Percentiles rank a stretch among this genome's conserved stretches.
Conservation (phyloP, 1,140 invertebrate genomes). For the Dinothrombium tinctorium region DNA sequence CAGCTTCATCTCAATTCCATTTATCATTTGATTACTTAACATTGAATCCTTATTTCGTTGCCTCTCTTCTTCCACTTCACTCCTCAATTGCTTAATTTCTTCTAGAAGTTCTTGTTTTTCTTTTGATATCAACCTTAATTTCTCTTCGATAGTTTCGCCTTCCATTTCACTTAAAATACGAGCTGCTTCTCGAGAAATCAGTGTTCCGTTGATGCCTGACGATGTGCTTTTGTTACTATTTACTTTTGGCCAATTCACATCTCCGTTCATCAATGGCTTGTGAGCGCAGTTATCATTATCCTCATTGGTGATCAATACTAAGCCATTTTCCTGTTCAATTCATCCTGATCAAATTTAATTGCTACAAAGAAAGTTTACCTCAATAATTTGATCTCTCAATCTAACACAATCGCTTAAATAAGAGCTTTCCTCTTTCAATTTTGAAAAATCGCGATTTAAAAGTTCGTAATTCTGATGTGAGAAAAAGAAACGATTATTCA, state of each 20-base stretch:
- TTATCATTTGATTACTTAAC: too few species aligned
- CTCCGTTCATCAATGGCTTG: too few species aligned
- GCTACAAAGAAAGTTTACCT: constrained; percentile 29
- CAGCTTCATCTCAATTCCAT: constrained; percentile 13
- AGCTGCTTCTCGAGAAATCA: not conserved
- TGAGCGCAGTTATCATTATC: too few species aligned
- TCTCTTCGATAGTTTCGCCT: constrained; percentile 3
- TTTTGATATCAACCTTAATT: constrained; percentile 1
- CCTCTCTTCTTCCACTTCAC: constrained; percentile 15
- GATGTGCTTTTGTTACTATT: too few species aligned
- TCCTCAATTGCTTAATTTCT: constrained; percentile 6
- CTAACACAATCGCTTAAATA: constrained; percentile 39
- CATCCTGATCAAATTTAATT: too few species aligned
- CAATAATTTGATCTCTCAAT: constrained; percentile 53
- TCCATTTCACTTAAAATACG: constrained; percentile 4
- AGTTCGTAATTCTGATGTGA: constrained; percentile 50
- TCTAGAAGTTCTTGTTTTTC: not conserved
- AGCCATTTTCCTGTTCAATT: too few species aligned
- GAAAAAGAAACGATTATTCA: too few species aligned
- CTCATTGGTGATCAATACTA: too few species aligned
- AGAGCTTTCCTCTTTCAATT: constrained; percentile 47
- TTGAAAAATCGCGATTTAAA: constrained; percentile 49
- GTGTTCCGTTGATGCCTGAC: too few species aligned
- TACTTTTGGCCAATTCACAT: too few species aligned
- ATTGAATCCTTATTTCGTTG: constrained; percentile 7